Conservation (phyloP, 2,888 invertebrate genomes). For the Apamea monoglypha region DNA sequence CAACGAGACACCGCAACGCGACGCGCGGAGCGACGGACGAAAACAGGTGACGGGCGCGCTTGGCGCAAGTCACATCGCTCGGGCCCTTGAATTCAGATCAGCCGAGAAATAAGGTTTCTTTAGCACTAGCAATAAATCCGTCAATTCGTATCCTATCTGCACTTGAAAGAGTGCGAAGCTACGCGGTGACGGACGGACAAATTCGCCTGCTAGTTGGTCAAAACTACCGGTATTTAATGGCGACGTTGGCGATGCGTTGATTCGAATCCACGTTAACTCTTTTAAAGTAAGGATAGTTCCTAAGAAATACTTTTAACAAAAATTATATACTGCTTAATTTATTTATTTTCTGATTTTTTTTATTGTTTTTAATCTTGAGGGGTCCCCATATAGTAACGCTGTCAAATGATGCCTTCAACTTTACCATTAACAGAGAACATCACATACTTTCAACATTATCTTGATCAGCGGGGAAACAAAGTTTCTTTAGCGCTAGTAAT, state of each 20-base stretch:
- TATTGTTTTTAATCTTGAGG: not conserved
- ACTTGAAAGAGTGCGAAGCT: not conserved
- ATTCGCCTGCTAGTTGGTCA: not conserved
- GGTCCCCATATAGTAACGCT: not conserved
- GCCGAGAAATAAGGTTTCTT: constrained; percentile 21
- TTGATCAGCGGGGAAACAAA: not conserved
- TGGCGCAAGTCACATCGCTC: not conserved
- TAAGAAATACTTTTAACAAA: too few species aligned
- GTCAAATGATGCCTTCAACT: not conserved
- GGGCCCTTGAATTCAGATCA: not conserved
- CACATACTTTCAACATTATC: not conserved
- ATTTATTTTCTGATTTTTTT: not conserved
- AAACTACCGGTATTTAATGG: not conserved
- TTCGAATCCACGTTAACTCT: not conserved
- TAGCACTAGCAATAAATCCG: constrained; percentile 47
- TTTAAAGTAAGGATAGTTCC: not conserved
- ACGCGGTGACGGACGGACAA: not conserved
- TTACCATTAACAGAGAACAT: not conserved
- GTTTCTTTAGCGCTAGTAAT: constrained; percentile 30
- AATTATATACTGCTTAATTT: too few species aligned
- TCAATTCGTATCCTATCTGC: not conserved
- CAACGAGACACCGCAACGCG: not conserved
- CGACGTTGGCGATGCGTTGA: not conserved
- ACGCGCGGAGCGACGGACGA: too few species aligned
- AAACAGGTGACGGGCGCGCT: too few species aligned